Percentiles rank a stretch among this genome's conserved stretches.
These are phyloP conservation scores for Syngnathus acus DNA, from an alignment of 2,797 vertebrate species.

Conservation along the genomic window DNA sequence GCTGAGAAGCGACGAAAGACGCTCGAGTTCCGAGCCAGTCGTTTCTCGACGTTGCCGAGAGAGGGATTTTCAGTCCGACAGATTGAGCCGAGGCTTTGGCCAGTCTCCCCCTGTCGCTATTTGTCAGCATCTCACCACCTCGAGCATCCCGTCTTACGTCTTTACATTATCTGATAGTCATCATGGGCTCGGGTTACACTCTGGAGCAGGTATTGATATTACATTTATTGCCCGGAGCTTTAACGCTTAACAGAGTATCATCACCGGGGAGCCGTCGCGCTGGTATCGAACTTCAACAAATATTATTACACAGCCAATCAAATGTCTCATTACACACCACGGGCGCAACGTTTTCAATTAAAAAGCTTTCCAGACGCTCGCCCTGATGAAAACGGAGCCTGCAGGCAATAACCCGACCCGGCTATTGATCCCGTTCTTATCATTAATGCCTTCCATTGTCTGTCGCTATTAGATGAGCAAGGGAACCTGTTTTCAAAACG, in stretches of 20 bases:
- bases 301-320: conserved; percentile 6
- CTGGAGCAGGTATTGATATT: conserved; percentile 52
- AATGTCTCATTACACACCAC: conserved; percentile 7
- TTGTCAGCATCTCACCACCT: conserved; percentile 10
- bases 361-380: conserved; percentile 11
- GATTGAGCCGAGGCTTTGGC: conserved; percentile 15
- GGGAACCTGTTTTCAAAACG: conserved; percentile 19
- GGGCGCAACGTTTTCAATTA: conserved; percentile 23
- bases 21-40: conserved; percentile 1
- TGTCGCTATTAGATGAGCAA: conserved; percentile 46
- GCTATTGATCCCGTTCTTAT: conserved; percentile 51
- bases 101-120: too few species aligned
- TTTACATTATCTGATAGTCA: conserved; percentile 54
- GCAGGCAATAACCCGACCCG: conserved; percentile 25
- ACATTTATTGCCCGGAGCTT: conserved; percentile 48
- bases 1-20: conserved; percentile 18
- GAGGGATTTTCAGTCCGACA: conserved; percentile 30
- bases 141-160: conserved; percentile 37
- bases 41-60: conserved; percentile 24
- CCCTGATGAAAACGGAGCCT: conserved; percentile 25
- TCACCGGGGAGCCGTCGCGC: conserved; percentile 9
- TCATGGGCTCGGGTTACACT: conserved; percentile 28
- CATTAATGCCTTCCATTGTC: conserved; percentile 37
- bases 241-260: conserved; percentile 51
- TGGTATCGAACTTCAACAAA: conserved; percentile 4